phyloP scores from a whole-genome alignment of 35 echinoderm and acorn worm species.

The Ophiothrix spiculata region DNA sequence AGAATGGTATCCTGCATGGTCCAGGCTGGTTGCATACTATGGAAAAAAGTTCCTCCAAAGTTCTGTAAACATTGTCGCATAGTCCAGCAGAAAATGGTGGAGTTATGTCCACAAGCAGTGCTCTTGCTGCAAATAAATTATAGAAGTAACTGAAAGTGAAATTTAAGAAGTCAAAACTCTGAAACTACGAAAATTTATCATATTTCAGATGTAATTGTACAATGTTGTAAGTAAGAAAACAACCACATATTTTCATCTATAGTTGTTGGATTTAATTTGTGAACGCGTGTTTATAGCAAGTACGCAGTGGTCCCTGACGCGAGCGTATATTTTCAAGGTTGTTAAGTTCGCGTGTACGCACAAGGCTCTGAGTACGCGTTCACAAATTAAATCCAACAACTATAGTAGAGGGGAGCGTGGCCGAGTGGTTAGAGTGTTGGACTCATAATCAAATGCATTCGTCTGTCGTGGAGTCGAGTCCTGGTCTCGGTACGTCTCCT shows the following conservation, averaged over 20 bases:
- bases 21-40: constrained; percentile 78
- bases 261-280: no score
- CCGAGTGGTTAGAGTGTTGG: no score
- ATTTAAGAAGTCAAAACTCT: background rate
- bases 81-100: constrained; percentile 56
- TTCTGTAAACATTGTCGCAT: constrained; percentile 47
- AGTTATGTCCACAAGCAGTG: constrained; percentile 82
- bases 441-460: no score
- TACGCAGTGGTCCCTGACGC: no score
- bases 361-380: no score
- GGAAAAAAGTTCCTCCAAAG: constrained; percentile 71
- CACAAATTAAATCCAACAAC: no score
- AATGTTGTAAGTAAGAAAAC: background rate
- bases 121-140: constrained; percentile 50
- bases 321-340: no score
- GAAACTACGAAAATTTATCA: background rate
- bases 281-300: no score
- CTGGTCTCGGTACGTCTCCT: no score
- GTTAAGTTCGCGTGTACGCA: no score
- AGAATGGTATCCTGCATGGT: constrained; percentile 69
- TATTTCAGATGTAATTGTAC: background rate
- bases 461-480: no score
- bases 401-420: no score
- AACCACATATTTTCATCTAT: background rate
- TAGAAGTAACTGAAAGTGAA: background rate